These are phyloP conservation scores for Coecobrya sp. DNA, from an alignment of 2,888 invertebrate genomes.

Conservation along the genomic window DNA sequence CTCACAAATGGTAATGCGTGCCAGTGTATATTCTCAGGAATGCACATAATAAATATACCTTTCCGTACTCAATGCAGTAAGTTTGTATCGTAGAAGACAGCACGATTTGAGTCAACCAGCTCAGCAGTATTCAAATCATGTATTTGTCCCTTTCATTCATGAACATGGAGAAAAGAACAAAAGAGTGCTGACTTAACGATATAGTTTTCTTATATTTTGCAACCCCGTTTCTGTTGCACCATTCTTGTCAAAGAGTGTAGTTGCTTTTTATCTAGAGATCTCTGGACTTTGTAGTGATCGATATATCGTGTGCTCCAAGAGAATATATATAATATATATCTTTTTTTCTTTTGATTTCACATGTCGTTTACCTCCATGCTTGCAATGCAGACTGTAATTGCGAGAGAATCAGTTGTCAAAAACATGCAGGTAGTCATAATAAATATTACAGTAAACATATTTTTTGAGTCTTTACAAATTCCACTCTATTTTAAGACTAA, in stretches of 20 bases:
- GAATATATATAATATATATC: too few relatives aligned
- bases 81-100: constrained; percentile 7
- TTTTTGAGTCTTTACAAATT: too few relatives aligned
- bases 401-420: too few relatives aligned
- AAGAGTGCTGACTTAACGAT: constrained; percentile 22
- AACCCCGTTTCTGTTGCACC: constrained; percentile 35
- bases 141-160: not conserved
- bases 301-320: too few relatives aligned
- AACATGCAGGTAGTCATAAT: too few relatives aligned
- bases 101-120: too few relatives aligned
- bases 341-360: too few relatives aligned
- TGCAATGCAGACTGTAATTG: too few relatives aligned
- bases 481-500: too few relatives aligned
- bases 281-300: too few relatives aligned
- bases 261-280: constrained; percentile 7
- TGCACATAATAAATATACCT: not conserved
- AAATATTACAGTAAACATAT: too few relatives aligned
- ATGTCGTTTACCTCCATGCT: too few relatives aligned
- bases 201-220: not conserved
- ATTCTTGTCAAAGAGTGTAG: constrained; percentile 47
- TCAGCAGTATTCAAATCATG: constrained; percentile 44
- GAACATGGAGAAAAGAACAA: not conserved
- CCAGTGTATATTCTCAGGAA: not conserved
- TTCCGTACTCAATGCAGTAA: not conserved
- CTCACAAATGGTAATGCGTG: not conserved